A percentile compares a stretch with the other conserved stretches of the same genome.
phyloP scores from a whole-genome alignment of 2,888 invertebrate genomes.

The Mactromeris polynyma region DNA sequence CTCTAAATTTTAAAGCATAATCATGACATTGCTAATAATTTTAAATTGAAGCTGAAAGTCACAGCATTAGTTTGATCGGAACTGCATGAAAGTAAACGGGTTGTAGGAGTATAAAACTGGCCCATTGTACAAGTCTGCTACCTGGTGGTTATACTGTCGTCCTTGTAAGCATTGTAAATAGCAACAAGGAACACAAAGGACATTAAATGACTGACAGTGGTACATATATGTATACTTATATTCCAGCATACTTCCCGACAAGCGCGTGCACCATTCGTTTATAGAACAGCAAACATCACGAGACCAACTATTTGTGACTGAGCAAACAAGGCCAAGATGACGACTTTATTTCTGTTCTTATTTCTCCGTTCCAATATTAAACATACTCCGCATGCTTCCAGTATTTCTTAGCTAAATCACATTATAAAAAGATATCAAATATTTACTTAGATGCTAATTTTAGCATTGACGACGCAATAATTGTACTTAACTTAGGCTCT shows the following conservation, averaged over 20 bases:
- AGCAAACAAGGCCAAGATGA: slow-evolving; percentile 1
- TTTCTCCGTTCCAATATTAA: not conserved
- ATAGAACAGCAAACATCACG: not conserved
- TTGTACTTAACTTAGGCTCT: not conserved
- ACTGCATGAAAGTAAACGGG: too few species aligned
- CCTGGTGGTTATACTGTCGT: not conserved
- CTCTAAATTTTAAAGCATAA: too few species aligned
- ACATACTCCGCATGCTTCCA: not conserved
- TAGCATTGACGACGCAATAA: not conserved
- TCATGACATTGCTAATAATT: too few species aligned
- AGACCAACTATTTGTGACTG: not conserved
- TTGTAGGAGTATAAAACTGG: too few species aligned
- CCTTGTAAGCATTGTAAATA: not conserved
- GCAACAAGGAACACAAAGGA: not conserved
- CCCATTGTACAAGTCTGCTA: not conserved
- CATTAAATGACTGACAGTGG: not conserved
- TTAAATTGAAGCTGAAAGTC: too few species aligned
- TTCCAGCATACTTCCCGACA: not conserved
- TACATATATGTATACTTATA: not conserved
- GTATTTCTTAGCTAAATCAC: not conserved
- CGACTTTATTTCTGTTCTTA: not conserved
- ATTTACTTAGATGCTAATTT: not conserved
- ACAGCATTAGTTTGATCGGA: too few species aligned
- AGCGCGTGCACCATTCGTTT: not conserved
- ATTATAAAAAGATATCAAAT: not conserved